Base-by-base conservation (phyloP, 1,140 invertebrate species). In the Cherax destructor region DNA sequence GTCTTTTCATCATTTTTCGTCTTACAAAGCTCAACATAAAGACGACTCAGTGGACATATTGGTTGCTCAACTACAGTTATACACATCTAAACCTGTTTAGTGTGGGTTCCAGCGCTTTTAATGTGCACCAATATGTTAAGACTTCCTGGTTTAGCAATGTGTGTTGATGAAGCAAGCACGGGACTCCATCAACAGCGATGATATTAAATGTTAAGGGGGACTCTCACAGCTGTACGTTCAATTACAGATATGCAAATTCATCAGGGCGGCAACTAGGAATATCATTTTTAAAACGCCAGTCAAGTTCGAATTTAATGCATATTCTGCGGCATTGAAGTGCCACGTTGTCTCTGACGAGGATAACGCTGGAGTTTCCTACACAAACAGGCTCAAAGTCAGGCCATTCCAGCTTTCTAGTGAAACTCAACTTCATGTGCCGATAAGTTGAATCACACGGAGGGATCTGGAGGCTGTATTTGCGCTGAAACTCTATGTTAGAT, bases 321-420 rank as follows among this genome's bases (percentile, higher is more conserved):
- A 21, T 11, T 65, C 61, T 65, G 16, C 61, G 5, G 21, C 1
- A 18, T 18, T 56, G 13, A 13, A 10, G 52, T 56, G 52, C 13
- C 13, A 10, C 52, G 16, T 6, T 24, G 11, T 13, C 30, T 65
- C 0, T 83, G 49, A 21, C 49, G 52, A 30, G 72, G 72, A 61
- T 74, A 78, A 72, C 11, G 1, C 16, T 30, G 18, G 52, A 80
- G 76, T 65, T 88, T 79, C 52, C 77, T 80, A 80, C 76, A 80
- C 21, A 61, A 47, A 78, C 80, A 50, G 59, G 86, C 77, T 80
- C 7, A 49, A 24, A 50, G 69, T 24, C 77, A 56, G n/a, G 69
- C 86, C 76, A 88, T 41, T 80, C 30, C 86, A 88, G 86, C 86
- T 88, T 88, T 88, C 86, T 88, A 88, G 77, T 80, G 78, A 65